A percentile compares a stretch with the other conserved stretches of the same genome.
phyloP scores from a whole-genome alignment of 2,113 vertebrate species.

The Sebastes schlegelii region DNA sequence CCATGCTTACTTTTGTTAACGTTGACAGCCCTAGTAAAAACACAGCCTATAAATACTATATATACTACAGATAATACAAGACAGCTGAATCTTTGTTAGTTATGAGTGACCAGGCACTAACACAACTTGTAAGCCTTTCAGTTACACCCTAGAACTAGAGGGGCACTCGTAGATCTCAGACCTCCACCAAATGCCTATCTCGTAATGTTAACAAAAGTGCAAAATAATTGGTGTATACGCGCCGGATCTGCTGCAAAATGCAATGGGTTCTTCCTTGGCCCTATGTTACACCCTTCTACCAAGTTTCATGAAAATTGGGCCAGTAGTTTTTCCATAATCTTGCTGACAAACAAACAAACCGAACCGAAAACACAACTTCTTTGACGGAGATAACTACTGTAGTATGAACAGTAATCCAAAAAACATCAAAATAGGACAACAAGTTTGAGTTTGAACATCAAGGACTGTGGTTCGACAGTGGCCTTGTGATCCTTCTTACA shows the following conservation, averaged over 20 bases:
- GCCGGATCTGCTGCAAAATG: too few species aligned
- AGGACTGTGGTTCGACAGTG: background rate
- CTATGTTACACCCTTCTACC: background rate
- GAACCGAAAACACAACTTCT: background rate
- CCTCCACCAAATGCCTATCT: too few species aligned
- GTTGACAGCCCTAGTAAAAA: background rate
- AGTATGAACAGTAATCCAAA: background rate
- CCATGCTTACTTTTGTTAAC: too few species aligned
- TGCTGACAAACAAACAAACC: background rate
- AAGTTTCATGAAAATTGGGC: background rate
- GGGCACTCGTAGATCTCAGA: too few species aligned
- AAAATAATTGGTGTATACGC: too few species aligned
- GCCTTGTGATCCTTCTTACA: conserved; percentile 37
- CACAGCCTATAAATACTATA: background rate
- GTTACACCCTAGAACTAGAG: background rate
- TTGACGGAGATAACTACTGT: background rate
- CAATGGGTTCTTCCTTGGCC: too few species aligned
- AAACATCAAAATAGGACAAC: conserved; percentile 8
- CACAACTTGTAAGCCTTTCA: background rate
- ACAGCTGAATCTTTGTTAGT: background rate
- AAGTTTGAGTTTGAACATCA: conserved; percentile 18
- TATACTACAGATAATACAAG: background rate
- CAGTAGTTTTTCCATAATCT: background rate
- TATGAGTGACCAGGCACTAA: background rate
- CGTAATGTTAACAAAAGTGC: too few species aligned